Evolutionary conservation across 2,888 invertebrate species (phyloP), one percentile per base, ranked within the genome.

Genomic region (Eupeodes latifasciatus): DNA sequence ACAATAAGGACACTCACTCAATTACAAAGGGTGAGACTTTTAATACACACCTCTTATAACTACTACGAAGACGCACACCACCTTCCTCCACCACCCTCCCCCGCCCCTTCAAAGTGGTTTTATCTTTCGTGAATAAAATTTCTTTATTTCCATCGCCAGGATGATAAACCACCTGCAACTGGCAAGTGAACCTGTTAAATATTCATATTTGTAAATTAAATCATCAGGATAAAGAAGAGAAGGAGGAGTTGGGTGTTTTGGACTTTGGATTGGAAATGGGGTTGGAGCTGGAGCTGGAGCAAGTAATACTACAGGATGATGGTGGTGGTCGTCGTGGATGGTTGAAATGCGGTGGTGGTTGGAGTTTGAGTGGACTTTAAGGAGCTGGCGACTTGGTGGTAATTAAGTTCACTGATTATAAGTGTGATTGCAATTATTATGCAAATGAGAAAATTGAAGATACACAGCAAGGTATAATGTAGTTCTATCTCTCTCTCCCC

Each of bases 171-270:
- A 84, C 80, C 83, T 88, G 84, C 74, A 78, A 80, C 66, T 81
- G 87, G 80, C 80, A 74, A 74, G 66, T 67, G 72, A 72, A 76
- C 77, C 88, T 88, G 88, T 81, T 88, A 88, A 88, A 88, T 88
- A 88, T 88, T 88, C 88, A 88, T 88, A 85, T 81, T 88, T 78
- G 81, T 81, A 78, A 88, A 88, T 88, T 88, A 81, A 88, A 85
- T 88, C 78, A 81, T 71, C 69, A 81, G 81, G 77, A 80, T 49
- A 72, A 44, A 9, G 44, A 2, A 40, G 6, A 9, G 72, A 11
- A 51, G 27, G 27, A 27, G 27, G 3, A 27, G 27, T 27, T 27
- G 27, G 27, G 27, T 27, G 27, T 27, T 27, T 27, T 27, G 27
- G 27, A 27, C 27, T 27, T 27, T 27, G 36, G 14, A 5, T n/a